phyloP scores from a whole-genome alignment of 2,888 invertebrate species.

The Teinopalpus imperialis region DNA sequence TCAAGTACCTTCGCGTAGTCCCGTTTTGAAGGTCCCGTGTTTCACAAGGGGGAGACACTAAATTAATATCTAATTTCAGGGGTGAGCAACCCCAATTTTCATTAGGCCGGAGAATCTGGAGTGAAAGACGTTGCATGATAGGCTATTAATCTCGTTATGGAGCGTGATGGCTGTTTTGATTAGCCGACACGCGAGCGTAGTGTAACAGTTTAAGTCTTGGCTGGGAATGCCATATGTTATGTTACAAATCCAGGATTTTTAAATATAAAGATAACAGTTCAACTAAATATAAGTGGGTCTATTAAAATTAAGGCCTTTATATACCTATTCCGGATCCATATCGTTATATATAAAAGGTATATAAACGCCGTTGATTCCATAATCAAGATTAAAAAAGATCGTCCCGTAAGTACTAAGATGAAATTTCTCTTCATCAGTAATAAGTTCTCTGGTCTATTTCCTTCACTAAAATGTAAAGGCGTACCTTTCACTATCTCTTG shows the following conservation, averaged over 20 bases:
- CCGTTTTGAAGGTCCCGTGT: constrained; percentile 36
- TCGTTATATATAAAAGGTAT: too few relatives aligned
- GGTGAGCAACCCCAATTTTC: constrained; percentile 52
- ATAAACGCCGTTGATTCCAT: too few relatives aligned
- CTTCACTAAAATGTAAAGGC: too few relatives aligned
- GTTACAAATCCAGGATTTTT: background rate
- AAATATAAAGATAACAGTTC: too few relatives aligned
- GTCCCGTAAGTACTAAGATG: too few relatives aligned
- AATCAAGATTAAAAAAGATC: too few relatives aligned
- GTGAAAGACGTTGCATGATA: constrained; percentile 24
- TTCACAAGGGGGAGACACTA: constrained; percentile 43
- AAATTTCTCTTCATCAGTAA: too few relatives aligned
- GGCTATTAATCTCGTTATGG: constrained; percentile 30
- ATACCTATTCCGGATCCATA: too few relatives aligned
- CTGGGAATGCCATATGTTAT: background rate
- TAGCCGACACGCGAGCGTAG: constrained; percentile 10
- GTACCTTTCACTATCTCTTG: too few relatives aligned
- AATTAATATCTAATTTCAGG: constrained; percentile 76
- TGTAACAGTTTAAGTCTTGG: background rate
- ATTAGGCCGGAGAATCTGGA: constrained; percentile 30
- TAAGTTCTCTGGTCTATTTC: too few relatives aligned
- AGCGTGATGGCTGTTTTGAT: constrained; percentile 29
- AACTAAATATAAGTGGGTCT: too few relatives aligned
- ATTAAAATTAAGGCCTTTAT: too few relatives aligned
- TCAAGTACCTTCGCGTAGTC: constrained; percentile 51